Evolutionary conservation across 2,113 vertebrate species (phyloP).

Genomic region (Phoxinus phoxinus): DNA sequence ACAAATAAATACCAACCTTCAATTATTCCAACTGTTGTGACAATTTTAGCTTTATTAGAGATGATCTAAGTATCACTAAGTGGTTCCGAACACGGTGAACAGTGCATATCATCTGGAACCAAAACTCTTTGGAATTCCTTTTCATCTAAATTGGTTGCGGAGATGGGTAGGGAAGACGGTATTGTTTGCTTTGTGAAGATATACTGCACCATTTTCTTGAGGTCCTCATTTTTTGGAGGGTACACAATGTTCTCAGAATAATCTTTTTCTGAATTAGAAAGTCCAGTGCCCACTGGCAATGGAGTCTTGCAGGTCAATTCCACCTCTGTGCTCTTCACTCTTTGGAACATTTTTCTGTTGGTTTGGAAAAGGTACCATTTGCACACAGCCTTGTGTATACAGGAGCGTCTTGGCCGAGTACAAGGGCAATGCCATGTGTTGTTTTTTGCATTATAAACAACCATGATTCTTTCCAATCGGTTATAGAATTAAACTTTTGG

Average conservation of each 20-base stretch:
- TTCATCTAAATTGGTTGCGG: too few relatives aligned
- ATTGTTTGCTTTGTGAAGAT: too few relatives aligned
- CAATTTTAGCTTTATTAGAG: background rate
- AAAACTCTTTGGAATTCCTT: too few relatives aligned
- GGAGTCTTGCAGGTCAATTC: too few relatives aligned
- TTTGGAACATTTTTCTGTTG: too few relatives aligned
- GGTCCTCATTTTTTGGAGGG: constrained; percentile 18
- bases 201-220: background rate
- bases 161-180: too few relatives aligned
- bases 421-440: constrained; percentile 42
- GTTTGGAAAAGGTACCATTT: too few relatives aligned
- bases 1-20: background rate
- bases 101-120: background rate
- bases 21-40: background rate
- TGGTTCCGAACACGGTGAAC: background rate
- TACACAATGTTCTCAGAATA: background rate
- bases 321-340: too few relatives aligned
- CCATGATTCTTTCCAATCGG: background rate
- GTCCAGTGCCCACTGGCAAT: background rate
- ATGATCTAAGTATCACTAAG: background rate
- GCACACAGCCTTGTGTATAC: background rate
- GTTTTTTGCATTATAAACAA: background rate
- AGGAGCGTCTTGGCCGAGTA: background rate
- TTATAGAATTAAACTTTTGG: background rate
- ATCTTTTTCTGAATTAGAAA: background rate